A percentile compares a stretch with the other conserved stretches of the same genome.
Evolutionary conservation across 2,113 vertebrate genomes (phyloP).

Genomic region (Pteropus alecto): DNA sequence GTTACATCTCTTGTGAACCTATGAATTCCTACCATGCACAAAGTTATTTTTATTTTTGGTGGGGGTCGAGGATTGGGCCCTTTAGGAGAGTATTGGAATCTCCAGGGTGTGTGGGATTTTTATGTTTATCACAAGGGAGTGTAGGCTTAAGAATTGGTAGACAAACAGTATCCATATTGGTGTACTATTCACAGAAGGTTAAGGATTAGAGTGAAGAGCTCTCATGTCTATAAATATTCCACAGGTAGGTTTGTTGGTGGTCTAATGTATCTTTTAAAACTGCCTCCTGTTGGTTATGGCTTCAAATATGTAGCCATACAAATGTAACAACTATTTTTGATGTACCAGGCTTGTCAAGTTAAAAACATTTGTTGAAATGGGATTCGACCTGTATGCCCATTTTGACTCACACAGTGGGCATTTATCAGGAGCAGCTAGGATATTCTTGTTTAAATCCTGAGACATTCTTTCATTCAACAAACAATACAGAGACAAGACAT

Average conservation of each 20-base stretch:
- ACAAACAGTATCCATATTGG: not conserved
- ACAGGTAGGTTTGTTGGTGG: conserved; percentile 13
- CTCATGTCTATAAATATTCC: conserved; percentile 12
- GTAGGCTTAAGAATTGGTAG: conserved; percentile 45
- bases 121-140: not conserved
- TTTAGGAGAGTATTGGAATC: not conserved
- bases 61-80: not conserved
- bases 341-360: not conserved
- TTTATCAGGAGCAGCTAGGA: conserved; percentile 26
- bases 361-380: conserved; percentile 20
- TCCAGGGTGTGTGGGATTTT: not conserved
- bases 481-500: not conserved
- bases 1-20: conserved; percentile 14
- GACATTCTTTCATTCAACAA: conserved; percentile 30
- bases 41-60: conserved; percentile 39
- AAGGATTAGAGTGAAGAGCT: conserved; percentile 37
- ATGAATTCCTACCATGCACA: not conserved
- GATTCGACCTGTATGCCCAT: not conserved
- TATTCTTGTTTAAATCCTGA: conserved; percentile 34
- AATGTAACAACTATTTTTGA: conserved; percentile 7
- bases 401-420: conserved; percentile 8
- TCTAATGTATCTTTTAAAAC: conserved; percentile 35
- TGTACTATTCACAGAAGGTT: conserved; percentile 11
- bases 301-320: not conserved
- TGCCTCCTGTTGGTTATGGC: not conserved